Percentiles rank a stretch among this genome's conserved stretches.
phyloP scores from a whole-genome alignment of 1,140 invertebrate species.

The Cydia amplana region DNA sequence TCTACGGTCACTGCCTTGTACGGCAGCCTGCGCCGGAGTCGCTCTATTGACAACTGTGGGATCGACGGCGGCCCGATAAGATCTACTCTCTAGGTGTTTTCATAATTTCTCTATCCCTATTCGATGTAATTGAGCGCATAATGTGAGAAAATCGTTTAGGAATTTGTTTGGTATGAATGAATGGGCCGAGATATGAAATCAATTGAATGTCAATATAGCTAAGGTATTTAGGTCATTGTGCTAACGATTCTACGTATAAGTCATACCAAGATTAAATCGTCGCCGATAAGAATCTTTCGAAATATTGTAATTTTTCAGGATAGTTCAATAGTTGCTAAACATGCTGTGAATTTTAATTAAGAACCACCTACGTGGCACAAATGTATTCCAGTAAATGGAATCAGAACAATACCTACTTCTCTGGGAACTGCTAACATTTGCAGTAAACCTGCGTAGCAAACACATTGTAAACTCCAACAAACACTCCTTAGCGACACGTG shows the following conservation, averaged over 20 bases:
- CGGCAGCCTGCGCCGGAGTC: slow-evolving; percentile 62
- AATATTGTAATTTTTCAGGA: neutral
- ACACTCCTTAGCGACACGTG: slow-evolving; percentile 48
- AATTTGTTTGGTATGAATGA: slow-evolving; percentile 21
- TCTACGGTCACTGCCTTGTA: slow-evolving; percentile 67
- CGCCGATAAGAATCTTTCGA: neutral
- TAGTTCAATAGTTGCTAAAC: neutral
- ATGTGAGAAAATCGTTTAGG: slow-evolving; percentile 11
- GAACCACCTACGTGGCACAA: neutral
- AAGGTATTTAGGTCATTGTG: neutral
- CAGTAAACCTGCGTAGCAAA: slow-evolving; percentile 52
- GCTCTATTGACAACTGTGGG: slow-evolving; percentile 74
- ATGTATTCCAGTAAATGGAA: slow-evolving; percentile 42
- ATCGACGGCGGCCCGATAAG: slow-evolving; percentile 62
- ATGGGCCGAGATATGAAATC: neutral
- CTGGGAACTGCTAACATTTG: slow-evolving; percentile 47
- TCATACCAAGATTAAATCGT: neutral
- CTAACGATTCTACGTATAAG: neutral
- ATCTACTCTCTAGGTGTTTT: slow-evolving; percentile 63
- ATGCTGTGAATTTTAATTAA: slow-evolving; percentile 3
- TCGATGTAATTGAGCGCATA: slow-evolving; percentile 38
- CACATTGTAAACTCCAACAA: slow-evolving; percentile 59
- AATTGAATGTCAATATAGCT: neutral
- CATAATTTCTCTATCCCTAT: slow-evolving; percentile 63
- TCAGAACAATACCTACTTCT: slow-evolving; percentile 63